Evolutionary conservation across 1,140 invertebrate species (phyloP).

Genomic region (Branchinecta lynchi): DNA sequence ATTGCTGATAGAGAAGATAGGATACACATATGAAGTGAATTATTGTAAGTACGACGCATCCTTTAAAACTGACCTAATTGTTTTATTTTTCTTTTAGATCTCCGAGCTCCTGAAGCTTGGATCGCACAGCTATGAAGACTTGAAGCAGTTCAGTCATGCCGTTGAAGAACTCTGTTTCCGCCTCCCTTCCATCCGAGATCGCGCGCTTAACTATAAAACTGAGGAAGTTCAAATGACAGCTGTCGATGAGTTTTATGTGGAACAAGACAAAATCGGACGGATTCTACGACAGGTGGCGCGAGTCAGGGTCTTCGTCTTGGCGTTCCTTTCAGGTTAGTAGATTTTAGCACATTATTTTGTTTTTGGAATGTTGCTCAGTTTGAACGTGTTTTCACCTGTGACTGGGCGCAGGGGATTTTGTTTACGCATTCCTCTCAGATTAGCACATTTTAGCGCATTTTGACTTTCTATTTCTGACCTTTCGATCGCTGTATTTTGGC

Average conservation of each 20-base stretch:
- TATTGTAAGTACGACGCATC: slow-evolving; percentile 13
- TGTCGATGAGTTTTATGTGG: slow-evolving; percentile 89
- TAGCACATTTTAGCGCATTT: too few relatives aligned
- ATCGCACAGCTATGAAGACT: slow-evolving; percentile 67
- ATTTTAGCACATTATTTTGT: too few relatives aligned
- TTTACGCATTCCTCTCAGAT: too few relatives aligned
- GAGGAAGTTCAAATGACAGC: slow-evolving; percentile 94
- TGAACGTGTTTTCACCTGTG: too few relatives aligned
- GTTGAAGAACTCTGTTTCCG: slow-evolving; percentile 82
- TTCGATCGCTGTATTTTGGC: too few relatives aligned
- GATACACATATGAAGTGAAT: neutral
- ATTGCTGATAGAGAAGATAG: too few relatives aligned
- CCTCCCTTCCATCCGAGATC: slow-evolving; percentile 62
- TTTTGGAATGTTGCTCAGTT: too few relatives aligned
- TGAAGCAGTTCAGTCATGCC: slow-evolving; percentile 73
- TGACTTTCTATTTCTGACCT: too few relatives aligned
- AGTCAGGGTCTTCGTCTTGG: slow-evolving; percentile 85
- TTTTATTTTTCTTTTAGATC: slow-evolving; percentile 40
- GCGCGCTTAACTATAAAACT: slow-evolving; percentile 86
- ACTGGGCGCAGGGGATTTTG: too few relatives aligned
- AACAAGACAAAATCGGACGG: slow-evolving; percentile 69
- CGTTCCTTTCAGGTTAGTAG: slow-evolving; percentile 51
- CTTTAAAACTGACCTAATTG: slow-evolving; percentile 4
- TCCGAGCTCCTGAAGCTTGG: slow-evolving; percentile 94
- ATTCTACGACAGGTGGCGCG: slow-evolving; percentile 84